Base-by-base conservation (phyloP, 2,113 vertebrate genomes). In the Tetrax tetrax region DNA sequence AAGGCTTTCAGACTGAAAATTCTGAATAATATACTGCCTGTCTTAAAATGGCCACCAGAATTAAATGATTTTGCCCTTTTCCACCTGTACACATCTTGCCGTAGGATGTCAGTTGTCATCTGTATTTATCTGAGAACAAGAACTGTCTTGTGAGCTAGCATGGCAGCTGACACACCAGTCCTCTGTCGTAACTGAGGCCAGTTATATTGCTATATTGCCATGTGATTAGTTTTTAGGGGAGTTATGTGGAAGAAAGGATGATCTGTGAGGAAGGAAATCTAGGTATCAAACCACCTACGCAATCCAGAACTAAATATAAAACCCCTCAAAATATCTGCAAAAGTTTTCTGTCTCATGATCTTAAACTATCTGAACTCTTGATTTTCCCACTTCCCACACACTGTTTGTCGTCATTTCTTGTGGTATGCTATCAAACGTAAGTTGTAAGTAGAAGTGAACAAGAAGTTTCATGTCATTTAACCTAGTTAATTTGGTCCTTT, bases 271-370 rank as follows among this genome's bases (percentile, higher is more conserved):
- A 83, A 95, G 53, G 68, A 96, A 94, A 93, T 80, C 43, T 66
- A 90, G 63, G 35, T 90, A 83, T 78, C 70, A 70, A 76, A 88
- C 41, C 54, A 89, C 79, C 77, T 54, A 83, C 75, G 64, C 28
- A 74, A 41, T 50, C 27, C 38, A 78, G 56, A 93, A 56, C 83
- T 94, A 97, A 93, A 90, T 81, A 94, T 60, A 81, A 79, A 92
- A 90, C 53, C 14, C 28, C 72, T 68, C n/a, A 71, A 71, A 59
- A 66, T 87, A 74, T 12, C 47, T 79, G 54, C 64, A 92, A 21
- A 85, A 56, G 8, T 41, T 86, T 87, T 77, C 54, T 77, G 4
- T 61, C 43, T 93, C 31, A 33, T 87, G 60, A 96, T 61, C 45
- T 79, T 85, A 69, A 84, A 37, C 51, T 89, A 86, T 68, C 35